Percentiles rank a stretch among this genome's conserved stretches.
Evolutionary conservation across 2,797 vertebrate genomes (phyloP).

Genomic region (Sebastes hubbsi): DNA sequence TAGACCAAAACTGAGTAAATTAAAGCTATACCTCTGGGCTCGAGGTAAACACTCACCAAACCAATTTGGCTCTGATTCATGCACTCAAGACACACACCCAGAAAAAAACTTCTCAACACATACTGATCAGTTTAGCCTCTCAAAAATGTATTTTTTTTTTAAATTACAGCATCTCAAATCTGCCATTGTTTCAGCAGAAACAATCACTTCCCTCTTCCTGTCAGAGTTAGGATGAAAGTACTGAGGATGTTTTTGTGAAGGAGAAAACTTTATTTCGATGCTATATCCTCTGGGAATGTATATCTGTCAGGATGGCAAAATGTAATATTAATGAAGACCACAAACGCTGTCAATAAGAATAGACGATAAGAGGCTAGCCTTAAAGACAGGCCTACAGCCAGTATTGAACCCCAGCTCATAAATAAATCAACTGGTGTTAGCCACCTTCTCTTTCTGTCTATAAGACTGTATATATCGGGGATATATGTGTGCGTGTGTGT

Average conservation of each 20-base stretch:
- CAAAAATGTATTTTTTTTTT: neutral
- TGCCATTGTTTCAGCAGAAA: neutral
- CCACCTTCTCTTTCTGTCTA: conserved; percentile 8
- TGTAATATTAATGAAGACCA: conserved; percentile 67
- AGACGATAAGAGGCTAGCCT: conserved; percentile 20
- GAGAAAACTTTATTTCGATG: conserved; percentile 37
- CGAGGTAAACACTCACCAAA: neutral
- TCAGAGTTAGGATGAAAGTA: conserved; percentile 34
- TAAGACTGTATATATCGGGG: neutral
- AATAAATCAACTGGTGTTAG: conserved; percentile 52
- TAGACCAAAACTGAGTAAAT: conserved; percentile 29
- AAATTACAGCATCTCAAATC: neutral
- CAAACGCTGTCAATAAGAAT: conserved; percentile 53
- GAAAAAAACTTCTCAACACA: neutral
- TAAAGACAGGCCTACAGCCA: conserved; percentile 42
- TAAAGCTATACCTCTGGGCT: conserved; percentile 4
- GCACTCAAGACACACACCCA: neutral
- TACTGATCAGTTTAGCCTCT: neutral
- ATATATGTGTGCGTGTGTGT: neutral
- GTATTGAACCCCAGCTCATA: conserved; percentile 43
- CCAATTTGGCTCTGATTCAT: conserved; percentile 7
- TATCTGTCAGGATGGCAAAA: conserved; percentile 52
- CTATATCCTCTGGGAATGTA: conserved; percentile 10
- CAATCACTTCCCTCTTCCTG: neutral
- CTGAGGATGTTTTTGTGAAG: conserved; percentile 12